Evolutionary conservation across 1,140 invertebrate genomes (phyloP), one percentile per base, ranked within the genome.

Genomic region (Trachymyrmex septentrionalis): DNA sequence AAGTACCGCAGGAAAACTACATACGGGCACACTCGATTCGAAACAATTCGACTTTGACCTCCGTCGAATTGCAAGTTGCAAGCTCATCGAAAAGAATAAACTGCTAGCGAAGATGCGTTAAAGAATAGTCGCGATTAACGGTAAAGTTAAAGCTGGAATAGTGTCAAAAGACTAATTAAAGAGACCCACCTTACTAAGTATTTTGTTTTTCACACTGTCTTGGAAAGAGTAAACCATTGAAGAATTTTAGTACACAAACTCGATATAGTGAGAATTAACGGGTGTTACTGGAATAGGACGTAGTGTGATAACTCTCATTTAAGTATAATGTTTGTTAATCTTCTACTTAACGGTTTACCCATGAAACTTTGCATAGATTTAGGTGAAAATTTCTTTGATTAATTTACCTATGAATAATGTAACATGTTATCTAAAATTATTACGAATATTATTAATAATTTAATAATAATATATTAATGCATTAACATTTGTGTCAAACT

Each of bases 101-200:
- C 19, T 12, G 19, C 27, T 19, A n/a, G 30, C 30, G 27, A 38
- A 55, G 55, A 84, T 55, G 10, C 4, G n/a, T 50, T 10, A 12
- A 61, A 84, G 80, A 75, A 73, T 48, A 12, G 69, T 48, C 69
- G 69, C 80, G 80, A 84, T 75, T 82, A 50, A 73, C 67, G 67
- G 53, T 59, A 14, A 6, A 2, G 16, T 10, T 44, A 14, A 57
- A 21, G 34, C 30, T 57, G 19, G 2, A 19, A 44, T 3, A 44
- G 38, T 7, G 9, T 73, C 57, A 82, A 71, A 38, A 6, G 3
- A 1, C 21, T 50, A n/a, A 50, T 12, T 82, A 9, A 59, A 61
- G 34, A 38, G 34, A 16, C 3, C 9, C 3, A 21, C 3, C 16
- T 30, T 30, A 59, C 27, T 4, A 44, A 81, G 4, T 10, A 0